Evolutionary conservation across 2,888 invertebrate genomes (phyloP).

Genomic region (Lacanobia oleracea): DNA sequence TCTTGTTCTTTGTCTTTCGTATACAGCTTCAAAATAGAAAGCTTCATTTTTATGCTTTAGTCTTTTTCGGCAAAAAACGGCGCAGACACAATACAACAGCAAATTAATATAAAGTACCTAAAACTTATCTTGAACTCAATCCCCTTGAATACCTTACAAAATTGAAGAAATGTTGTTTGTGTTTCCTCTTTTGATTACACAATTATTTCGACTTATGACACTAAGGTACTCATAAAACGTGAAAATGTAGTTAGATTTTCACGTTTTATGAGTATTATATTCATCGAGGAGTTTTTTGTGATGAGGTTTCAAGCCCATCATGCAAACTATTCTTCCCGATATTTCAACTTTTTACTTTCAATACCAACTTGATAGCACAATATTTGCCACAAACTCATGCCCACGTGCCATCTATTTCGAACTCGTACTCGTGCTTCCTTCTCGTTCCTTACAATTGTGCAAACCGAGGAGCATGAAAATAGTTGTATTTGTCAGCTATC

Average conservation of each 20-base stretch:
- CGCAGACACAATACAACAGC: too few relatives aligned
- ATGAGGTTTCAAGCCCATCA: background rate
- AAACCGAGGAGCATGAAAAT: conserved; percentile 38
- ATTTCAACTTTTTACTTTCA: conserved; percentile 29
- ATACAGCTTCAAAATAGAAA: too few relatives aligned
- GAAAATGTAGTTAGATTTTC: background rate
- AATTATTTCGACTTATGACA: background rate
- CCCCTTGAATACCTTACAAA: too few relatives aligned
- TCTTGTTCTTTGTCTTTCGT: too few relatives aligned
- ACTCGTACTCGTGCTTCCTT: background rate
- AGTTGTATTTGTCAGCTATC: conserved; percentile 61
- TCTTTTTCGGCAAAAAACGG: too few relatives aligned
- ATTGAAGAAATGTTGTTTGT: too few relatives aligned
- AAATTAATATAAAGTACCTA: too few relatives aligned
- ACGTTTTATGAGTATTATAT: too few relatives aligned
- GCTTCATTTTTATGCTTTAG: too few relatives aligned
- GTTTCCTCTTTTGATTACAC: too few relatives aligned
- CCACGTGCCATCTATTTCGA: conserved; percentile 26
- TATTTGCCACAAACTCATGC: conserved; percentile 32
- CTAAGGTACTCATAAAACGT: background rate
- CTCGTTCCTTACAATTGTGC: conserved; percentile 16
- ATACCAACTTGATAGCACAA: conserved; percentile 25
- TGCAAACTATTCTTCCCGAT: conserved; percentile 9
- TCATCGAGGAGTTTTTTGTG: too few relatives aligned
- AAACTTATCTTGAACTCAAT: too few relatives aligned